A percentile compares a stretch with the other conserved stretches of the same genome.
These are phyloP conservation scores for Galaxias olidus DNA, from an alignment of 2,797 vertebrate species.

Conservation along the genomic window DNA sequence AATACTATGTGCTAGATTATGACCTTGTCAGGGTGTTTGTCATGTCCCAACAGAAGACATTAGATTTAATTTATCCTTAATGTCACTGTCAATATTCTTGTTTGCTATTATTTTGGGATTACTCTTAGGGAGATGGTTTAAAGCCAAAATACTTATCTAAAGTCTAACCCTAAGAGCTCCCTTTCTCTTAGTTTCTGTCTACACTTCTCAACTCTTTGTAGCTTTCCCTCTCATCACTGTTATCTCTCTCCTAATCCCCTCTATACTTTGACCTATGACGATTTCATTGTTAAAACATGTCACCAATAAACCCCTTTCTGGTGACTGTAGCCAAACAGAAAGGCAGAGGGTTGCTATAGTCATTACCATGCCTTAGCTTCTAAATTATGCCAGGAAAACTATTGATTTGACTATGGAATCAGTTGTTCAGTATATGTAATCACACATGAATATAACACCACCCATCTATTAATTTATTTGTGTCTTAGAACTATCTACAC, in stretches of 20 bases:
- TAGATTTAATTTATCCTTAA: slow-evolving; percentile 49
- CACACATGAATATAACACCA: too few species aligned
- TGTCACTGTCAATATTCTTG: slow-evolving; percentile 57
- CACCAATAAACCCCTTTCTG: not conserved
- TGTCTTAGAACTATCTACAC: too few species aligned
- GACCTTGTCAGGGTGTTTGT: slow-evolving; percentile 38
- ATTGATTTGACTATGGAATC: not conserved
- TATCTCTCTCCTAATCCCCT: not conserved
- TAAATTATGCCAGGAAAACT: not conserved
- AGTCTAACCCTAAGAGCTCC: slow-evolving; percentile 56
- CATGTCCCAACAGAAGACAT: slow-evolving; percentile 22
- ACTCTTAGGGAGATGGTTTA: slow-evolving; percentile 38
- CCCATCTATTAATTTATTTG: too few species aligned
- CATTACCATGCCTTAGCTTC: not conserved
- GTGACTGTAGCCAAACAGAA: not conserved
- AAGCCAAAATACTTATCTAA: slow-evolving; percentile 55
- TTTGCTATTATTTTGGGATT: slow-evolving; percentile 63
- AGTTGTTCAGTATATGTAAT: not conserved
- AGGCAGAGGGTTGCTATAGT: not conserved
- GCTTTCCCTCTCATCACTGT: not conserved
- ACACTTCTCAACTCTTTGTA: not conserved
- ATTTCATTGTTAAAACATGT: too few species aligned
- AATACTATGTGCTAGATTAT: too few species aligned
- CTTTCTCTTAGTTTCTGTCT: slow-evolving; percentile 16
- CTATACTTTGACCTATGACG: not conserved